Percentiles rank a stretch among this genome's conserved stretches.
Evolutionary conservation across 1,140 invertebrate genomes (phyloP).

Genomic region (Nasonia longicornis): DNA sequence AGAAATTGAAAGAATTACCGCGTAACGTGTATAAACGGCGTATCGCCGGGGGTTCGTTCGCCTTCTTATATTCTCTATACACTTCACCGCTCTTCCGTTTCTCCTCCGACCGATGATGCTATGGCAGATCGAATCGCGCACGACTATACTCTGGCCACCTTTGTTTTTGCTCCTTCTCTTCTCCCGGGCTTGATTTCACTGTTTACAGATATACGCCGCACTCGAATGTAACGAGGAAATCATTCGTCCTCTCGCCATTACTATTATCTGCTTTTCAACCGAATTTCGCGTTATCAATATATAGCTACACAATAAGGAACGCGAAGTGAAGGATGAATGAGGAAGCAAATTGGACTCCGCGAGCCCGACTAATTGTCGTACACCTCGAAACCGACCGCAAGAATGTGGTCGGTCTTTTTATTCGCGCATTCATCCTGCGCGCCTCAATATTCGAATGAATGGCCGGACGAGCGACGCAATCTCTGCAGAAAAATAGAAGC

Average conservation of each 20-base stretch:
- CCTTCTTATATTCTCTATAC: background rate
- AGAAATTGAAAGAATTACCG: conserved; percentile 43
- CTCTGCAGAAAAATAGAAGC: background rate
- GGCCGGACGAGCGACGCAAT: conserved; percentile 20
- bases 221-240: background rate
- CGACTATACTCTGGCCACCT: background rate
- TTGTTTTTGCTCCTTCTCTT: conserved; percentile 8
- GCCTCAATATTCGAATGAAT: conserved; percentile 38
- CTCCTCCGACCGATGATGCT: background rate
- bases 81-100: background rate
- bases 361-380: background rate
- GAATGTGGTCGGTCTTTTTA: background rate
- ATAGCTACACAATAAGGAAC: background rate
- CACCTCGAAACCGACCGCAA: background rate
- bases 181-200: background rate
- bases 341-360: background rate
- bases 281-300: background rate
- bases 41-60: conserved; percentile 28
- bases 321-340: background rate
- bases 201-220: background rate
- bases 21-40: conserved; percentile 37
- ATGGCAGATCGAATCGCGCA: conserved; percentile 21
- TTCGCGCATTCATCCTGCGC: background rate
- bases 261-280: background rate
- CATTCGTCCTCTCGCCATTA: no score